Percentiles rank a stretch among this genome's conserved stretches.
phyloP scores from a whole-genome alignment of 2,113 vertebrate species.

The Empidonax traillii region DNA sequence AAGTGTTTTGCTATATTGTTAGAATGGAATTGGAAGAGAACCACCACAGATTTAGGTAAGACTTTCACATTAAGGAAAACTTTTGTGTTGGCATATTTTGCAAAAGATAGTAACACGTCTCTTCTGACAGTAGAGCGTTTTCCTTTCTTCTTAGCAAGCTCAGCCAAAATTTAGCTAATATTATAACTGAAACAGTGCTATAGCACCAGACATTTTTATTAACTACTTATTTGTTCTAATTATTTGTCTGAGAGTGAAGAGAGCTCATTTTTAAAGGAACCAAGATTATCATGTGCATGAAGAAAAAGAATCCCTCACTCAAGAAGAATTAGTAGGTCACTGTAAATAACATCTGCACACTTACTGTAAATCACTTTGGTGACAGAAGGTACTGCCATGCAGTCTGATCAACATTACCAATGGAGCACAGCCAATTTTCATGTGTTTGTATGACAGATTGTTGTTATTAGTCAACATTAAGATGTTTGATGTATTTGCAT shows the following conservation, averaged over 20 bases:
- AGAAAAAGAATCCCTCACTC: slow-evolving; percentile 17
- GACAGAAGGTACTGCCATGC: slow-evolving; percentile 63
- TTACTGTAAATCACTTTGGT: slow-evolving; percentile 53
- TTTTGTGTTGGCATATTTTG: not conserved
- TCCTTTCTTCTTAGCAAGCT: not conserved
- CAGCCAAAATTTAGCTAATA: not conserved
- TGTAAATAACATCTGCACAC: slow-evolving; percentile 64
- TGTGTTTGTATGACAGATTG: slow-evolving; percentile 59
- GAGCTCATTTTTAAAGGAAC: slow-evolving; percentile 7
- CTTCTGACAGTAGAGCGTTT: not conserved
- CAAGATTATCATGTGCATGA: not conserved
- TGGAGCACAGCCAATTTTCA: slow-evolving; percentile 66
- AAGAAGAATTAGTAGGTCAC: slow-evolving; percentile 36
- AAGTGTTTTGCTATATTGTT: not conserved
- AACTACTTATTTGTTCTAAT: not conserved
- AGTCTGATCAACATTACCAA: slow-evolving; percentile 48
- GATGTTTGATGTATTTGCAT: not conserved
- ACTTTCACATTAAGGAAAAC: not conserved
- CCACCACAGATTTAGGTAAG: not conserved
- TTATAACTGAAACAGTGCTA: not conserved
- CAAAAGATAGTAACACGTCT: not conserved
- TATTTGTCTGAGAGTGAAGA: not conserved
- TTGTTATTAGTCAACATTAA: slow-evolving; percentile 62
- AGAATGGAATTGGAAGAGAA: not conserved
- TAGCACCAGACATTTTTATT: not conserved